Percentiles rank a stretch among this genome's conserved stretches.
Conservation (phyloP, 2,888 invertebrate species). For the Macrostomum cliftonense region DNA sequence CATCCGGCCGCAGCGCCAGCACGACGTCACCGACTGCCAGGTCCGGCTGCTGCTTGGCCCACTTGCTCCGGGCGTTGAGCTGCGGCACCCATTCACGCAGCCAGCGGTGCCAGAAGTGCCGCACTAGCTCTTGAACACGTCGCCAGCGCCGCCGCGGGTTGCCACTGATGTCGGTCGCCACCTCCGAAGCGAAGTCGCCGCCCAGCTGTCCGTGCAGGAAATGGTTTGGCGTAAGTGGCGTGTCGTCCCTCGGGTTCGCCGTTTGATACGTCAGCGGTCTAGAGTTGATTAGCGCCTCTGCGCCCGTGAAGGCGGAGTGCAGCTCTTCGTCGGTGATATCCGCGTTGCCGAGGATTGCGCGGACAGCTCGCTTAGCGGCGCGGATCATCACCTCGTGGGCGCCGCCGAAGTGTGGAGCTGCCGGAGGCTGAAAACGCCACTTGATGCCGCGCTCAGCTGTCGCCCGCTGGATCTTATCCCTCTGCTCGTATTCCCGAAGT, state of each 20-base stretch:
- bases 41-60: conserved; percentile 8
- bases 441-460: conserved; percentile 10
- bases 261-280: conserved; percentile 13
- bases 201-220: conserved; percentile 15
- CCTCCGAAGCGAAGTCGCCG: conserved; percentile 12
- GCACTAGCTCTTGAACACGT: conserved; percentile 12
- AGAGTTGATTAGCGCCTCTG: conserved; percentile 13
- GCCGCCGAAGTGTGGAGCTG: conserved; percentile 15
- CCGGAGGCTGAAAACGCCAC: conserved; percentile 15
- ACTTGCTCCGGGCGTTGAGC: conserved; percentile 8
- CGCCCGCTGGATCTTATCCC: conserved; percentile 5
- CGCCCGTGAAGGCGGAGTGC: conserved; percentile 13
- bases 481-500: conserved; percentile 12
- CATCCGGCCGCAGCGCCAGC: conserved; percentile 10
- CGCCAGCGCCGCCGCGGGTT: conserved; percentile 9
- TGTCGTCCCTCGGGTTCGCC: background rate
- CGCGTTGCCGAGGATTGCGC: conserved; percentile 11
- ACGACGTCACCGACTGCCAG: conserved; percentile 12
- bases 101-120: conserved; percentile 12
- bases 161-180: conserved; percentile 2
- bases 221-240: conserved; percentile 14
- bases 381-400: conserved; percentile 14
- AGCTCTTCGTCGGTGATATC: conserved; percentile 15
- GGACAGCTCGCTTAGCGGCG: conserved; percentile 14
- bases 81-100: conserved; percentile 7